phyloP scores from a whole-genome alignment of 2,113 vertebrate genomes.

The Macrotis lagotis region DNA sequence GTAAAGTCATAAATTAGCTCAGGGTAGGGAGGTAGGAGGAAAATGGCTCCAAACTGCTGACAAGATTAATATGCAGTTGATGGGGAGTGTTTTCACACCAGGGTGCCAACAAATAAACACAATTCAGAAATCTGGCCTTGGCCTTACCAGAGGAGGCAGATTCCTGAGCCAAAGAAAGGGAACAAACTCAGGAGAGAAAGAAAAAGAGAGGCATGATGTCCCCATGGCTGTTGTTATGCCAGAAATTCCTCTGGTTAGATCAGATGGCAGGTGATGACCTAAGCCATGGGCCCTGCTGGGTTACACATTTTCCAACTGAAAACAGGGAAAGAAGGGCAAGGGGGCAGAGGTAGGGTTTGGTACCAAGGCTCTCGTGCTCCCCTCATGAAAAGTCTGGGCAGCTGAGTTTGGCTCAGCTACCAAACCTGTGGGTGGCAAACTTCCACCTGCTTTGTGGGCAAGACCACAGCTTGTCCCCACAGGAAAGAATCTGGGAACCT shows the following conservation, averaged over 20 bases:
- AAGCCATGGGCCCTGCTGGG: slow-evolving; percentile 32
- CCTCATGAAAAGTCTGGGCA: slow-evolving; percentile 42
- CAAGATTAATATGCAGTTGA: slow-evolving; percentile 97
- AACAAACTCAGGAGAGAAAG: slow-evolving; percentile 59
- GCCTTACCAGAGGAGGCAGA: slow-evolving; percentile 71
- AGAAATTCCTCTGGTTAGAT: slow-evolving; percentile 84
- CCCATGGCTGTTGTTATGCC: slow-evolving; percentile 79
- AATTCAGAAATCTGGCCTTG: slow-evolving; percentile 88
- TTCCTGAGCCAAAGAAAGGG: slow-evolving; percentile 70
- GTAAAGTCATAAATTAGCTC: slow-evolving; percentile 82
- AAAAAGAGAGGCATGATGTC: slow-evolving; percentile 54
- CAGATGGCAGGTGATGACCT: slow-evolving; percentile 45
- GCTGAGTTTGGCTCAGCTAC: slow-evolving; percentile 44
- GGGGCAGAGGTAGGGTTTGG: background rate
- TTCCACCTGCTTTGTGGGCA: slow-evolving; percentile 47
- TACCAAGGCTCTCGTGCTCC: slow-evolving; percentile 26
- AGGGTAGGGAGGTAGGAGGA: slow-evolving; percentile 75
- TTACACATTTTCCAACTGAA: slow-evolving; percentile 70
- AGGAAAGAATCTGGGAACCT: slow-evolving; percentile 1
- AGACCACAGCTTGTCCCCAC: slow-evolving; percentile 15
- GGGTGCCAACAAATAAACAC: slow-evolving; percentile 98
- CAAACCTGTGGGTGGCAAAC: background rate
- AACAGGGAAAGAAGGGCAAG: slow-evolving; percentile 42
- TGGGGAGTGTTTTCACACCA: slow-evolving; percentile 90
- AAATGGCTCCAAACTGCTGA: slow-evolving; percentile 86